phyloP scores from a whole-genome alignment of 2,113 vertebrate genomes.

The Anguilla rostrata region DNA sequence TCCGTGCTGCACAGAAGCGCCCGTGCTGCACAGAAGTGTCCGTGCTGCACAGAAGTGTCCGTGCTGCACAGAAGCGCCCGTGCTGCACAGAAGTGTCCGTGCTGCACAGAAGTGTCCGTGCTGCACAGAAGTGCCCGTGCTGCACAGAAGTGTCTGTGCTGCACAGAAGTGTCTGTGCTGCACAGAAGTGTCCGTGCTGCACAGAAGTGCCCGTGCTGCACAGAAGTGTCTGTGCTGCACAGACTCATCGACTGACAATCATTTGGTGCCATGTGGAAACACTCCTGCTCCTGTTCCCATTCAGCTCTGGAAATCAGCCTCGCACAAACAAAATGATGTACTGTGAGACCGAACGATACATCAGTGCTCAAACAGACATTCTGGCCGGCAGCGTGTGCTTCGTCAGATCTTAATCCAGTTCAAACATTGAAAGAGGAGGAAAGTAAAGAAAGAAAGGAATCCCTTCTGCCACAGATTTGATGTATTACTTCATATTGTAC shows the following conservation, averaged over 20 bases:
- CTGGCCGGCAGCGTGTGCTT: neutral
- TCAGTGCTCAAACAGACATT: neutral
- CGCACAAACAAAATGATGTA: neutral
- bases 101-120: no score
- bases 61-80: no score
- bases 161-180: neutral
- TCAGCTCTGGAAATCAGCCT: neutral
- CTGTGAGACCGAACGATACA: neutral
- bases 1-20: neutral
- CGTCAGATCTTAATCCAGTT: slow-evolving; percentile 7
- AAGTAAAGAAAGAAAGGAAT: neutral
- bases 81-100: neutral
- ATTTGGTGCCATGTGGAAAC: neutral
- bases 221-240: no score
- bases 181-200: no score
- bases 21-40: no score
- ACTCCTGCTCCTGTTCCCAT: neutral
- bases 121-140: neutral
- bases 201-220: no score
- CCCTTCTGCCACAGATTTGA: neutral
- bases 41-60: neutral
- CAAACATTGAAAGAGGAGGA: neutral
- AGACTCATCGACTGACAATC: neutral
- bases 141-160: no score
- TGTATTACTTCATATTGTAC: neutral